Conservation (phyloP, 2,797 vertebrate species). For the Gouania willdenowi region DNA sequence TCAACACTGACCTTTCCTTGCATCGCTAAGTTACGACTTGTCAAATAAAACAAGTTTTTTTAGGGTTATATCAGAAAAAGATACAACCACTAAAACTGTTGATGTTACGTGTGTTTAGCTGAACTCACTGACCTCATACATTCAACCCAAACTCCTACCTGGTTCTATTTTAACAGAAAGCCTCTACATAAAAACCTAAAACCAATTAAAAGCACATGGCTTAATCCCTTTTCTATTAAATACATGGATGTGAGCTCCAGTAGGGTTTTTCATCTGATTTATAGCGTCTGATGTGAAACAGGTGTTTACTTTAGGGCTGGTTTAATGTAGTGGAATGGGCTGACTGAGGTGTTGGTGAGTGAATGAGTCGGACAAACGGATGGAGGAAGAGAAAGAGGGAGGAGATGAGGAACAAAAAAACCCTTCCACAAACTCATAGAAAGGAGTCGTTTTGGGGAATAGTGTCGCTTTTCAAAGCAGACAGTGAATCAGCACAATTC, state of each 20-base stretch:
- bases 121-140: slow-evolving; percentile 2
- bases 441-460: too few species aligned
- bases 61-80: slow-evolving; percentile 1
- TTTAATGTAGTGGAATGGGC: slow-evolving; percentile 1
- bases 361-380: slow-evolving; percentile 10
- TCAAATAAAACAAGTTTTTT: neutral
- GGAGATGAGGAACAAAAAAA: too few species aligned
- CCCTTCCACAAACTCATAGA: too few species aligned
- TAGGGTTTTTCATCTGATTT: slow-evolving; percentile 44
- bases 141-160: slow-evolving; percentile 15
- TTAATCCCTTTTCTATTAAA: slow-evolving; percentile 9
- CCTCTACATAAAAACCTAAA: slow-evolving; percentile 14
- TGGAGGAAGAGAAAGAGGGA: neutral
- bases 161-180: slow-evolving; percentile 13
- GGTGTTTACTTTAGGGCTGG: slow-evolving; percentile 39
- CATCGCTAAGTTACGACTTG: neutral
- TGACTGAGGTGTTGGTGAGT: slow-evolving; percentile 21
- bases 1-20: too few species aligned
- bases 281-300: slow-evolving; percentile 58
- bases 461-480: too few species aligned
- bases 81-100: slow-evolving; percentile 3
- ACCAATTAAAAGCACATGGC: slow-evolving; percentile 46
- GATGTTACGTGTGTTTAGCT: slow-evolving; percentile 6
- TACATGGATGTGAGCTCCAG: slow-evolving; percentile 31
- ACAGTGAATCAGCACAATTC: too few species aligned